These are phyloP conservation scores for Camelus dromedarius DNA, from an alignment of 2,113 vertebrate genomes.

Conservation along the genomic window DNA sequence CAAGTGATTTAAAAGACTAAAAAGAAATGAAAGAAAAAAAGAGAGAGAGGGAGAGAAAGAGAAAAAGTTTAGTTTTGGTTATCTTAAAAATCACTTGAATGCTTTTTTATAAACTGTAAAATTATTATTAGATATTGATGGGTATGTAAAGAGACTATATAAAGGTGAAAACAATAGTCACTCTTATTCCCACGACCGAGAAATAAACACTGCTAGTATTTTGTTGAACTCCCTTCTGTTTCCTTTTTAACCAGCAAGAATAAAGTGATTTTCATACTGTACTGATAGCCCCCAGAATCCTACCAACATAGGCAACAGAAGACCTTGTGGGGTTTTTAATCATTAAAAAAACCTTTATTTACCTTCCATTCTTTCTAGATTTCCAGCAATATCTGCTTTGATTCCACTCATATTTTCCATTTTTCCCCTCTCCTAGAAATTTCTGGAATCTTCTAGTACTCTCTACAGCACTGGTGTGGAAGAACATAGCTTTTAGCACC, in stretches of 20 bases:
- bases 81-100: neutral
- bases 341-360: neutral
- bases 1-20: neutral
- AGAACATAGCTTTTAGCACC: neutral
- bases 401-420: neutral
- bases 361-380: neutral
- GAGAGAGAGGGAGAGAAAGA: neutral
- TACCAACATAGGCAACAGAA: neutral
- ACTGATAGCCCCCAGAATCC: neutral
- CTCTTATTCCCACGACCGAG: neutral
- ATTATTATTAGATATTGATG: neutral
- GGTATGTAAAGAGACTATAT: neutral
- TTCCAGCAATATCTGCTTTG: neutral
- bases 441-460: neutral
- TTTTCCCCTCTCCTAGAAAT: neutral
- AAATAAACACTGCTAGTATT: neutral
- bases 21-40: neutral
- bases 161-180: neutral
- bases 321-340: neutral
- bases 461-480: neutral
- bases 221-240: neutral
- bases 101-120: neutral
- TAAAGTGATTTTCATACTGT: neutral
- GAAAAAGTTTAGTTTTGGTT: neutral
- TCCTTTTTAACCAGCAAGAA: slow-evolving; percentile 31